Evolutionary conservation across 2,113 vertebrate genomes (phyloP).

Genomic region (Monarcha castaneiventris): DNA sequence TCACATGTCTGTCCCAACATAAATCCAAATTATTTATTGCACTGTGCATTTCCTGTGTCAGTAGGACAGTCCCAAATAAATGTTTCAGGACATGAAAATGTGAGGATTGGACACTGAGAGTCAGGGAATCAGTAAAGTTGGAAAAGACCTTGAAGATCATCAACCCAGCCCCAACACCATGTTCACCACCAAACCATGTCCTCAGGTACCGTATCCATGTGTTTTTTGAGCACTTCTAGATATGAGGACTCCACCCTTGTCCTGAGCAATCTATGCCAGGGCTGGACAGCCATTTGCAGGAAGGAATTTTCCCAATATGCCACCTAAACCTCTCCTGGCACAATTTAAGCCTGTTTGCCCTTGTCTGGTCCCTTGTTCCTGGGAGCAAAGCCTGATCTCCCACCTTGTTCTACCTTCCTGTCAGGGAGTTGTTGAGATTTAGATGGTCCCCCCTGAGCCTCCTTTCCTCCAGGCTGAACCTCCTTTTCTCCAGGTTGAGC

Average conservation of each 20-base stretch:
- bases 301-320: neutral
- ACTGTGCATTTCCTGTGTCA: neutral
- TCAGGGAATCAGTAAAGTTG: neutral
- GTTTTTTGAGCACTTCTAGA: neutral
- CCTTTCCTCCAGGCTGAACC: neutral
- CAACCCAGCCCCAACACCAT: neutral
- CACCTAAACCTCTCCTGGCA: neutral
- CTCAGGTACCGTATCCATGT: neutral
- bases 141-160: neutral
- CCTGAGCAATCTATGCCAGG: neutral
- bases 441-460: neutral
- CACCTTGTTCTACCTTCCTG: neutral
- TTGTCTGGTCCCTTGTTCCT: neutral
- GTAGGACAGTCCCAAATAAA: neutral
- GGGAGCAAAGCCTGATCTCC: neutral
- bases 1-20: neutral
- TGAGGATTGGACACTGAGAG: neutral
- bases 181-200: neutral
- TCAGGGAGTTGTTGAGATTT: neutral
- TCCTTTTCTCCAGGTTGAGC: neutral
- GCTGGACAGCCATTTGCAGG: neutral
- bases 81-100: neutral
- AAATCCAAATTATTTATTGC: neutral
- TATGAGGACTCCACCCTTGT: neutral
- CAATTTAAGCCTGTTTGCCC: neutral